Evolutionary conservation across 2,113 vertebrate species (phyloP).

Genomic region (Cacatua alba): DNA sequence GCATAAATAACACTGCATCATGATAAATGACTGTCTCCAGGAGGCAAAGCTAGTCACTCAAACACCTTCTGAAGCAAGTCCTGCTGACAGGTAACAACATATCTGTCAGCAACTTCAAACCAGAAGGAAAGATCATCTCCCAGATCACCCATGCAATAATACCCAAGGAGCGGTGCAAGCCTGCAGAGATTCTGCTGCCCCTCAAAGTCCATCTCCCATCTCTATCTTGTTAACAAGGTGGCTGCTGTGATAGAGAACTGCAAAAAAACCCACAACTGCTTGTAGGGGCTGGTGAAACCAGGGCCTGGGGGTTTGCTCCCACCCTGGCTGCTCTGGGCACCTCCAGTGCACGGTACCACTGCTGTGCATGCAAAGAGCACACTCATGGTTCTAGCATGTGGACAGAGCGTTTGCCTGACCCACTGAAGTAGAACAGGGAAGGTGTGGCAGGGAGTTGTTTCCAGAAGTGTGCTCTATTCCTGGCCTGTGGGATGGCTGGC

Average conservation of each 20-base stretch:
- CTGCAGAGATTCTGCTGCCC: not conserved
- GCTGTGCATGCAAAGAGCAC: not conserved
- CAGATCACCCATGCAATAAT: not conserved
- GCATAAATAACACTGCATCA: fast-evolving
- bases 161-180: not conserved
- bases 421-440: not conserved
- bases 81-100: not conserved
- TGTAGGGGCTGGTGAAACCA: fast-evolving
- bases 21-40: not conserved
- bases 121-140: not conserved
- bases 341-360: not conserved
- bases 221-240: not conserved
- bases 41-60: not conserved
- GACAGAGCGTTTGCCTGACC: not conserved
- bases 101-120: not conserved
- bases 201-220: not conserved
- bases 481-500: fast-evolving
- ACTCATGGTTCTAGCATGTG: not conserved
- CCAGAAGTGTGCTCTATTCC: not conserved
- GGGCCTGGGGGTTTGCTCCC: not conserved
- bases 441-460: not conserved
- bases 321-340: not conserved
- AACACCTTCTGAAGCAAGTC: not conserved
- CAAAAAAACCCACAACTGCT: not conserved
- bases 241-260: not conserved